phyloP scores from a whole-genome alignment of 2,113 vertebrate species.

The Callaeas wilsoni region DNA sequence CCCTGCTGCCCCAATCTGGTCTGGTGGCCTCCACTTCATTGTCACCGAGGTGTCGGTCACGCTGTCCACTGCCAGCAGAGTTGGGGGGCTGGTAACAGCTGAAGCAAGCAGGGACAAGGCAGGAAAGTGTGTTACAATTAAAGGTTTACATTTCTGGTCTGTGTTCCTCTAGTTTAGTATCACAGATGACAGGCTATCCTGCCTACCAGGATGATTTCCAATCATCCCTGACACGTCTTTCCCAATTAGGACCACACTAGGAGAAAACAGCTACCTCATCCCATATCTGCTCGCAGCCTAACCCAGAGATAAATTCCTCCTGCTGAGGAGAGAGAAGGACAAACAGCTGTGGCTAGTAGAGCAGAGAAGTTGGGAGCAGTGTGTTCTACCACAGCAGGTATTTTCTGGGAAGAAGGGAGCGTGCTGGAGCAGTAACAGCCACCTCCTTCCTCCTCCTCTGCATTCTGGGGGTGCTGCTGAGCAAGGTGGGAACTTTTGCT shows the following conservation, averaged over 20 bases:
- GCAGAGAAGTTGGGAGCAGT: neutral
- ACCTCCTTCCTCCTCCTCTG: neutral
- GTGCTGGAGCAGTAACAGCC: neutral
- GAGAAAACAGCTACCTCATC: neutral
- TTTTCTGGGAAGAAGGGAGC: neutral
- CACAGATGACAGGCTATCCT: neutral
- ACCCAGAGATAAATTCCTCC: neutral
- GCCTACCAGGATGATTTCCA: neutral
- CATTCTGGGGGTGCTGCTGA: fast-evolving
- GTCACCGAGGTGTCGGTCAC: constrained; percentile 91
- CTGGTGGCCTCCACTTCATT: constrained; percentile 95
- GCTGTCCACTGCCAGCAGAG: constrained; percentile 87
- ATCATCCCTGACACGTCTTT: fast-evolving
- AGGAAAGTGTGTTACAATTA: neutral
- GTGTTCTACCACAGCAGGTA: neutral
- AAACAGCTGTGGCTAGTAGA: neutral
- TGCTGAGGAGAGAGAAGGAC: neutral
- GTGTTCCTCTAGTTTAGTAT: neutral
- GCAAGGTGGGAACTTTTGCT: neutral
- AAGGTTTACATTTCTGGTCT: neutral
- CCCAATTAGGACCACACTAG: neutral
- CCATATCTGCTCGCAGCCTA: neutral
- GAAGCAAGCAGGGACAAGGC: neutral
- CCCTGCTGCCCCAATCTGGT: constrained; percentile 94
- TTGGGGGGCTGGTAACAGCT: constrained; percentile 98